Evolutionary conservation across 2,113 vertebrate genomes (phyloP).

Genomic region (Notothenia coriiceps): DNA sequence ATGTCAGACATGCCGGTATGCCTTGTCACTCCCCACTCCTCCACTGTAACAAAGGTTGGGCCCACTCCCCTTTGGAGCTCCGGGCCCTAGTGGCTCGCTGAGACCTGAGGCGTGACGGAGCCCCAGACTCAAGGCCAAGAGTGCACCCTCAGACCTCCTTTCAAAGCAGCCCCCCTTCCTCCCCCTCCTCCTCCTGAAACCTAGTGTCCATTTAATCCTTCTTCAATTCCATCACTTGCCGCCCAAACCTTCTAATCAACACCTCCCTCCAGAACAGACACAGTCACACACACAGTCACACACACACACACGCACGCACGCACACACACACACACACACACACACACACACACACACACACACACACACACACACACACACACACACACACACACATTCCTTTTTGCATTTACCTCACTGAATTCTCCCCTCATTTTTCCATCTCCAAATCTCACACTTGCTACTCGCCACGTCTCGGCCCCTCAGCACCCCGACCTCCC

Average conservation of each 20-base stretch:
- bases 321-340: not conserved
- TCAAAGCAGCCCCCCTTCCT: slow-evolving; percentile 43
- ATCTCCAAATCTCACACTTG: slow-evolving; percentile 59
- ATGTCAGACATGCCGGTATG: slow-evolving; percentile 79
- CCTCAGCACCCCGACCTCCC: slow-evolving; percentile 28
- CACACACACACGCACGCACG: too few species aligned
- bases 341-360: slow-evolving; percentile 2
- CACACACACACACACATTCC: slow-evolving; percentile 29
- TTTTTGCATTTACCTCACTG: slow-evolving; percentile 56
- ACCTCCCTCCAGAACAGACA: slow-evolving; percentile 46
- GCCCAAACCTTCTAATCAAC: slow-evolving; percentile 67
- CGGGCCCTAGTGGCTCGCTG: slow-evolving; percentile 70
- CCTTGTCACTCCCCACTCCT: slow-evolving; percentile 77
- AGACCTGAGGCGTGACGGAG: slow-evolving; percentile 76
- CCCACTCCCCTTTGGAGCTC: slow-evolving; percentile 68
- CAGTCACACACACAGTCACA: too few species aligned
- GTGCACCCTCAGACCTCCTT: slow-evolving; percentile 65
- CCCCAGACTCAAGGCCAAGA: slow-evolving; percentile 75
- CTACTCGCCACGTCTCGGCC: slow-evolving; percentile 56
- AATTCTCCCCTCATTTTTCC: slow-evolving; percentile 52
- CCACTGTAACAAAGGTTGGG: slow-evolving; percentile 73
- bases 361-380: slow-evolving; percentile 13
- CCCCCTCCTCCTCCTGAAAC: slow-evolving; percentile 51
- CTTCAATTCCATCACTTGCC: slow-evolving; percentile 76
- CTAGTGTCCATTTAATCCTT: slow-evolving; percentile 77